Percentiles rank a stretch among this genome's conserved stretches.
Evolutionary conservation across 2,113 vertebrate species (phyloP).

Genomic region (Phasianus colchicus): DNA sequence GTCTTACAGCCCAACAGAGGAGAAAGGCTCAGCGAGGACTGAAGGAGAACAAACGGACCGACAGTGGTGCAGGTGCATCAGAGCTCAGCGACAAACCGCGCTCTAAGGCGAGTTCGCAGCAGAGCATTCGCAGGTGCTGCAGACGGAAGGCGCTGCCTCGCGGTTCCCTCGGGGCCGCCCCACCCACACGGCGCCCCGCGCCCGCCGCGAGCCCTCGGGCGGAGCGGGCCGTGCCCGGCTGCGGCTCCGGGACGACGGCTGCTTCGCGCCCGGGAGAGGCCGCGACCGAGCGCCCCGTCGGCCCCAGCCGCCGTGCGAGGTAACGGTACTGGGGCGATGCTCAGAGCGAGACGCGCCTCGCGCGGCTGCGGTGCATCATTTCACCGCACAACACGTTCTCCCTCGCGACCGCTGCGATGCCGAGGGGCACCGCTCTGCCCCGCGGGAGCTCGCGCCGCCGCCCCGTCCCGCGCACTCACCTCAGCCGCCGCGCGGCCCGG

Average conservation of each 20-base stretch:
- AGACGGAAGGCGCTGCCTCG: rapidly evolving
- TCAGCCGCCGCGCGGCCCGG: not conserved
- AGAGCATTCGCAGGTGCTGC: not conserved
- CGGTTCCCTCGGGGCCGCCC: not conserved
- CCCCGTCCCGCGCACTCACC: not conserved
- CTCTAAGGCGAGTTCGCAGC: rapidly evolving
- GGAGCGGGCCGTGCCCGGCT: not conserved
- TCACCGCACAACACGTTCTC: no score
- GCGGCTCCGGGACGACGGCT: not conserved
- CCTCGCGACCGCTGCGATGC: not conserved
- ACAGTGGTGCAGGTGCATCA: rapidly evolving
- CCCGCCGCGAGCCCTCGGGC: rapidly evolving
- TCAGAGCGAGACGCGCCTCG: not conserved
- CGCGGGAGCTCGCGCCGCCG: not conserved
- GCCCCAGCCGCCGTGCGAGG: not conserved
- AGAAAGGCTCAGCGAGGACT: not conserved
- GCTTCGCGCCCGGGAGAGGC: not conserved
- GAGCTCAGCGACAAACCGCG: not conserved
- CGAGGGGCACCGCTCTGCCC: not conserved
- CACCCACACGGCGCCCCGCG: rapidly evolving
- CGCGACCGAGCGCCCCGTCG: not conserved
- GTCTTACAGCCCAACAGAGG: rapidly evolving
- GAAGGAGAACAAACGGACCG: not conserved
- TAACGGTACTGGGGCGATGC: no score
- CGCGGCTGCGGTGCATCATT: not conserved